A percentile compares a stretch with the other conserved stretches of the same genome.
phyloP scores from a whole-genome alignment of 2,888 invertebrate genomes.

The Protodeltote pygarga region DNA sequence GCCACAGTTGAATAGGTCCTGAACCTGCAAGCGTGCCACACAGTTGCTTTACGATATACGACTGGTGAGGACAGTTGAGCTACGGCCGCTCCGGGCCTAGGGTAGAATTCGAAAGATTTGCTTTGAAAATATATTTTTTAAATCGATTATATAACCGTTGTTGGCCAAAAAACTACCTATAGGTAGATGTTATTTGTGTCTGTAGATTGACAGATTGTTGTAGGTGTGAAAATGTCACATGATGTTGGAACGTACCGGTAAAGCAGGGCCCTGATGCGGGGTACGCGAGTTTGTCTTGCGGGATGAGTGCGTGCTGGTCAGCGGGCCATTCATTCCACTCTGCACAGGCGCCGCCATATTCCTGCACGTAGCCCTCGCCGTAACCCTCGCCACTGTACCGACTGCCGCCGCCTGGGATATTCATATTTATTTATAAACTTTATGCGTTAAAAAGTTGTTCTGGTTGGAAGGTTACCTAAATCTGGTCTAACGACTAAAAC shows the following conservation, averaged over 20 bases:
- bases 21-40: constrained; percentile 89
- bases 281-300: constrained; percentile 83
- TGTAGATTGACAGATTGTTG: too few species aligned
- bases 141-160: too few species aligned
- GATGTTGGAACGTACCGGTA: constrained; percentile 79
- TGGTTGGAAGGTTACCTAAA: too few species aligned
- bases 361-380: constrained; percentile 78
- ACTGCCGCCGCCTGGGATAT: constrained; percentile 74
- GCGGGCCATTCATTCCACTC: constrained; percentile 83
- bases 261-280: constrained; percentile 88
- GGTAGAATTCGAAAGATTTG: too few species aligned
- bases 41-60: constrained; percentile 84
- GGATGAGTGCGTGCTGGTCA: constrained; percentile 82
- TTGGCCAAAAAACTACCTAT: too few species aligned
- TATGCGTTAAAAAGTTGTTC: too few species aligned
- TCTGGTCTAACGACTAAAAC: too few species aligned
- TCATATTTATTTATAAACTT: too few species aligned
- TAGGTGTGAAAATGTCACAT: background rate
- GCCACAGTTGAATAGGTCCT: constrained; percentile 99
- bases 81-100: too few species aligned
- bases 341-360: constrained; percentile 80
- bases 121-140: too few species aligned
- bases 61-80: constrained; percentile 14
- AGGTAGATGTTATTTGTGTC: too few species aligned
- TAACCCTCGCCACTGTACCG: constrained; percentile 81